Conservation (phyloP, 2,888 invertebrate genomes). For the Melipona beecheii region DNA sequence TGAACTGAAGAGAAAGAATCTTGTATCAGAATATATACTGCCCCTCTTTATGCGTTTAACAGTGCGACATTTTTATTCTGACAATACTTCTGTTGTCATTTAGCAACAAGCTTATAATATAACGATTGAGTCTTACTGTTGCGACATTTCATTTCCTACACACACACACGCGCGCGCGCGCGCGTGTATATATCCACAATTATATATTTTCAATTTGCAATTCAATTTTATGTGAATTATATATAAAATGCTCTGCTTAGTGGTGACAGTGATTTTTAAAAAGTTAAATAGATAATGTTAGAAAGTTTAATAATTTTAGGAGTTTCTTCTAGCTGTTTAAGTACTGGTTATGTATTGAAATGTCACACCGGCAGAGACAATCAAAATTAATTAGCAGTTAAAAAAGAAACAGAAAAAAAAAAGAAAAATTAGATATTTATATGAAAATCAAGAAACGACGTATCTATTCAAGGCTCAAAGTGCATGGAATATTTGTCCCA, state of each 20-base stretch:
- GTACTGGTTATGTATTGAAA: conserved; percentile 38
- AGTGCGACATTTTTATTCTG: conserved; percentile 32
- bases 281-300: neutral
- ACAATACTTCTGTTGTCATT: conserved; percentile 19
- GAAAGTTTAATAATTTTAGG: conserved; percentile 13
- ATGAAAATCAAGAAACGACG: conserved; percentile 10
- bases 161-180: too few relatives aligned
- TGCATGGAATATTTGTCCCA: conserved; percentile 49
- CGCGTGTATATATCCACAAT: too few relatives aligned
- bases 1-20: conserved; percentile 21
- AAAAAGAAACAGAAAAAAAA: conserved; percentile 13
- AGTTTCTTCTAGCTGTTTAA: neutral
- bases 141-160: conserved; percentile 41
- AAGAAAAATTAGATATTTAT: conserved; percentile 18
- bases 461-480: conserved; percentile 15
- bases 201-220: conserved; percentile 2
- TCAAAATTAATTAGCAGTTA: conserved; percentile 40
- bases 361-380: conserved; percentile 68
- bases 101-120: conserved; percentile 18
- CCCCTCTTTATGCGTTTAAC: conserved; percentile 36
- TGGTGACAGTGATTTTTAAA: conserved; percentile 27
- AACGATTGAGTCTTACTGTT: conserved; percentile 23
- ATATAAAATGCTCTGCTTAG: conserved; percentile 45
- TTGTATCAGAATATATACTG: conserved; percentile 38
- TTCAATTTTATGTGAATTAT: neutral